Conservation (phyloP, 2,888 invertebrate species). For the Elmis aenea region DNA sequence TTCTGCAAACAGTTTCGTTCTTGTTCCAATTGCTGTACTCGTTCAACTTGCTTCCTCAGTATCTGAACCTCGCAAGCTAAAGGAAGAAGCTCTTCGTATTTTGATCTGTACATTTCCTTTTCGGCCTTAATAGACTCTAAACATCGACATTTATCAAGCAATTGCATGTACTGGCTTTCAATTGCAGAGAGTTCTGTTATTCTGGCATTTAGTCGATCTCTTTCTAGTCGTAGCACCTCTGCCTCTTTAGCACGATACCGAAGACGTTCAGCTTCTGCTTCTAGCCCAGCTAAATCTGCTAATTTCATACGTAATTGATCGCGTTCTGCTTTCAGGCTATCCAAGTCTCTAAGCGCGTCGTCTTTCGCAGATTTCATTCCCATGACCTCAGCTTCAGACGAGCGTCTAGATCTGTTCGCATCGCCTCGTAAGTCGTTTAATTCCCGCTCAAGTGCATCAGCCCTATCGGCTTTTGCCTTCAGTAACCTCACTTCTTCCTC, state of each 20-base stretch:
- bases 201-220: slow-evolving; percentile 32
- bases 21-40: slow-evolving; percentile 40
- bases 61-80: slow-evolving; percentile 34
- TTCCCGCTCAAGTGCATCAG: slow-evolving; percentile 30
- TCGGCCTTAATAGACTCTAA: slow-evolving; percentile 35
- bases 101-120: slow-evolving; percentile 37
- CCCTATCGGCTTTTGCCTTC: slow-evolving; percentile 6
- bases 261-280: slow-evolving; percentile 30
- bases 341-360: slow-evolving; percentile 12
- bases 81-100: slow-evolving; percentile 33
- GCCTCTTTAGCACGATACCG: slow-evolving; percentile 33
- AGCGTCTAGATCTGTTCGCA: slow-evolving; percentile 1
- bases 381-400: slow-evolving; percentile 1
- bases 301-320: slow-evolving; percentile 23
- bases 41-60: slow-evolving; percentile 33
- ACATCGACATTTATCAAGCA: slow-evolving; percentile 30
- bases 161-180: slow-evolving; percentile 35
- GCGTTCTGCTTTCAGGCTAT: slow-evolving; percentile 20
- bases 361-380: slow-evolving; percentile 5
- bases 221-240: slow-evolving; percentile 37
- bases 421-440: slow-evolving; percentile 16
- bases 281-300: slow-evolving; percentile 23
- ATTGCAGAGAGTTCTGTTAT: slow-evolving; percentile 34
- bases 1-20: slow-evolving; percentile 50
- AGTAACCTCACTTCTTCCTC: slow-evolving; percentile 26